Conservation (phyloP, 2,888 invertebrate species). For the Zaprionus lineosus region DNA sequence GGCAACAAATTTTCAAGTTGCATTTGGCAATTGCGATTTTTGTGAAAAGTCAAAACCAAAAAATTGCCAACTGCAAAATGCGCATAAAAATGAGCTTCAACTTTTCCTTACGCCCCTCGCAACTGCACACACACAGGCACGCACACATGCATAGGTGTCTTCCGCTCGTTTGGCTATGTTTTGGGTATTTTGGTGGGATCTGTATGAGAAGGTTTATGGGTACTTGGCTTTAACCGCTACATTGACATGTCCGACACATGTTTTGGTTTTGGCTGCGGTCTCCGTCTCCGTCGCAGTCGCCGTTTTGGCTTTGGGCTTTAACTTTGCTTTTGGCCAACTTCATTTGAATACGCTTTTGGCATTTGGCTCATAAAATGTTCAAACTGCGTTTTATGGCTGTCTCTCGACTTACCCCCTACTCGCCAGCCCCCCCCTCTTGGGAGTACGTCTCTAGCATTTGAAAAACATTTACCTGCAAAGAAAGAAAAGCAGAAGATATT, state of each 20-base stretch:
- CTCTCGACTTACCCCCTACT: slow-evolving; percentile 17
- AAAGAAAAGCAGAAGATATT: slow-evolving; percentile 9
- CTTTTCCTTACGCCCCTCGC: slow-evolving; percentile 13
- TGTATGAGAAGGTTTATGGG: slow-evolving; percentile 12
- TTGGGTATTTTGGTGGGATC: neutral
- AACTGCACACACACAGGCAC: neutral
- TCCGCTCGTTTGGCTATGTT: neutral
- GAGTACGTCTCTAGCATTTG: too few relatives aligned
- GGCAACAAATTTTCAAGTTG: slow-evolving; percentile 5
- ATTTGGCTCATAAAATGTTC: slow-evolving; percentile 61
- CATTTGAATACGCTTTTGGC: slow-evolving; percentile 73
- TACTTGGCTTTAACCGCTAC: slow-evolving; percentile 40
- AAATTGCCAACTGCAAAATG: slow-evolving; percentile 45
- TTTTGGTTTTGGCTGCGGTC: slow-evolving; percentile 60
- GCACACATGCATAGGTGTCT: too few relatives aligned
- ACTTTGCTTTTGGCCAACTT: slow-evolving; percentile 49
- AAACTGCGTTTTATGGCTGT: slow-evolving; percentile 38
- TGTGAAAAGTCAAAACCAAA: slow-evolving; percentile 16
- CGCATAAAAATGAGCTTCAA: slow-evolving; percentile 47
- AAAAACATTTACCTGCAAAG: slow-evolving; percentile 68
- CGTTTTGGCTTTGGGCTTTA: slow-evolving; percentile 43
- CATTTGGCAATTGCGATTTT: slow-evolving; percentile 37
- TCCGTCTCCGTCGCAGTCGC: too few relatives aligned
- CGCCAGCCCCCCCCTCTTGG: too few relatives aligned
- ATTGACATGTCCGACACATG: slow-evolving; percentile 74